Base-by-base conservation (phyloP, 53 echinoderm and acorn worm species). In the Echinometra lucunter region DNA sequence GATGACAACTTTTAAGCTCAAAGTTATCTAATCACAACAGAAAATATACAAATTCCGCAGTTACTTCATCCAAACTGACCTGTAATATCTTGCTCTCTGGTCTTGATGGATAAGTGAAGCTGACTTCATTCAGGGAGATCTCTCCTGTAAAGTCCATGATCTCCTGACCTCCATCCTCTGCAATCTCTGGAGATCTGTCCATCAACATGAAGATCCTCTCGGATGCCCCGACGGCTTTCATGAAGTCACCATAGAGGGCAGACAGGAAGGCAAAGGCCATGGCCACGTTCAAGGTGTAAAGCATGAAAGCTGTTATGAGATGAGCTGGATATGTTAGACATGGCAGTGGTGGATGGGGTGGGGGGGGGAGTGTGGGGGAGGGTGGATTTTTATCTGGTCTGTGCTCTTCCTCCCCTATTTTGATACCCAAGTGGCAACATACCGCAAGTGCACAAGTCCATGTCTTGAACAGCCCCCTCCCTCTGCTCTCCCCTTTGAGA, bases 211-310 rank as follows among this genome's bases (percentile, higher is more conserved):
- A 99, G 28, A 99, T 98, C 34, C 99, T 95, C 28, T 95, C 83
- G 6, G 99, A 99, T 37, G 99, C 98, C 1, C 99, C 99, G 6
- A 99, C 98, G 2, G 99, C 99, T 94, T 99, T 89, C 99, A 99
- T 99, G 97, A 99, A 99, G 80, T 99, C 99, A 44, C 99, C 99
- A 53, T 98, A 99, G 45, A 99, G 98, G 23, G 98, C 95, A 4
- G 98, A 96, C 45, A 99, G 88, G 95, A 99, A 99, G 0, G 99
- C 99, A 91, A 99, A 99, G 0, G 99, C 99, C 99, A 99, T 98
- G 85, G 99, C 99, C 7, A 99, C 98, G 56, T 99, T 99, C 63
- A 99, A 90, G 12, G 99, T 99, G 96, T 99, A 99, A 82, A 99
- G 93, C 99, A 99, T 99, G 88, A 99, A 99, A 38, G 99, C 99